Evolutionary conservation across 2,888 invertebrate species (phyloP), one percentile per base, ranked within the genome.

Genomic region (Coleophora flavipennella): DNA sequence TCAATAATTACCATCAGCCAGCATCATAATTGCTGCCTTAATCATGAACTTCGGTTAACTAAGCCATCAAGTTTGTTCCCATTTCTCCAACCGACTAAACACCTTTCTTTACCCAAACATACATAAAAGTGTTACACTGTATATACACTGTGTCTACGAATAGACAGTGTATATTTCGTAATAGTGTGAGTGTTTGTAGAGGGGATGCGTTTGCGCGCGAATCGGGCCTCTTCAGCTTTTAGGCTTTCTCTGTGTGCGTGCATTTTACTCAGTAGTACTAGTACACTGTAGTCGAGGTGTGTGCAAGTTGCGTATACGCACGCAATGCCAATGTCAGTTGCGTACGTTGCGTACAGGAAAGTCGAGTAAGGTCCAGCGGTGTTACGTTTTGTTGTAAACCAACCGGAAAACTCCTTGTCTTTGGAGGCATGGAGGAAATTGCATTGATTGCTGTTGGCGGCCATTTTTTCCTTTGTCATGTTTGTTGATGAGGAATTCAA

Each of bases 261-360:
- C 34, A 3, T 14, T 20, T 3, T 20, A n/a, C n/a, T n/a, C n/a
- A n/a, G n/a, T n/a, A n/a, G n/a, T 4, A 13, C 10, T 12, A 13
- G 27, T 1, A 13, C 2, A 26, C 12, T 35, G 35, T 31, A 26
- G n/a, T n/a, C n/a, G n/a, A 50, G 38, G 50, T 59, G 77, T 77
- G 69, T 68, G 64, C 27, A 66, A 67, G 71, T 81, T 83, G 83
- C 83, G 83, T 73, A 64, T 67, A 65, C 72, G 76, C 79, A 79
- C 66, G 83, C 84, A 84, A 83, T 79, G 81, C 79, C 83, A 80
- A 68, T 79, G 81, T 67, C 78, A 71, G 70, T 80, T 78, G 78
- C 71, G 76, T 20, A 6, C 20, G 20, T 20, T 20, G 20, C 57
- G 46, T 54, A 54, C 71, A 20, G 75, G 81, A 78, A 79, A 77